These are phyloP conservation scores for Elgonia sp. DNA, from an alignment of 2,888 invertebrate species.

Conservation along the genomic window DNA sequence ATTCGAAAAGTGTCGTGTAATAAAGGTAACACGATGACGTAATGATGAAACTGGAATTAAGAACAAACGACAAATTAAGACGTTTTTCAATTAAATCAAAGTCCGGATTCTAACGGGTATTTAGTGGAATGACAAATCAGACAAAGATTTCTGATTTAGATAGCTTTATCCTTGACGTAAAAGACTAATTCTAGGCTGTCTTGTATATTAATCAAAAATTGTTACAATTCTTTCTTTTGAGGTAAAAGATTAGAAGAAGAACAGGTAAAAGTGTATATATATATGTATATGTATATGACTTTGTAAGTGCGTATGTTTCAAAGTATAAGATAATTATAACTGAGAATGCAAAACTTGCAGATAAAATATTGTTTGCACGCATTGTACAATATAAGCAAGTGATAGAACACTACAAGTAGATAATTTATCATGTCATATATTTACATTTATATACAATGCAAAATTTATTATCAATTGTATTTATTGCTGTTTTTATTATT, in stretches of 20 bases:
- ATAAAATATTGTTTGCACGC: no score
- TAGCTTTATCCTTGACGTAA: slow-evolving; percentile 34
- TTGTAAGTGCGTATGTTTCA: no score
- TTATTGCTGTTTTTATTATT: no score
- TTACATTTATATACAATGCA: no score
- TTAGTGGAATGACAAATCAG: slow-evolving; percentile 42
- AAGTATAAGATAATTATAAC: no score
- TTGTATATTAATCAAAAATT: neutral
- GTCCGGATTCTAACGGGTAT: slow-evolving; percentile 12
- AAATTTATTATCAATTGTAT: no score
- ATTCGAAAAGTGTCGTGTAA: neutral
- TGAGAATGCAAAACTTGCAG: no score
- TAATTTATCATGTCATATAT: no score
- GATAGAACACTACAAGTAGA: no score
- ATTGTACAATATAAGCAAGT: no score
- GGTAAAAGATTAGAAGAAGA: neutral
- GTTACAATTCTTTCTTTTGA: neutral
- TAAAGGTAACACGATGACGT: slow-evolving; percentile 11
- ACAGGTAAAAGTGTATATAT: neutral
- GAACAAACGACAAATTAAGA: slow-evolving; percentile 3
- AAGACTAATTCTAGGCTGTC: neutral
- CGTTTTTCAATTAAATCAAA: slow-evolving; percentile 1
- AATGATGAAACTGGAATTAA: neutral
- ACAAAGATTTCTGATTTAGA: slow-evolving; percentile 3
- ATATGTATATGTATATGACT: no score